Evolutionary conservation across 2,888 invertebrate species (phyloP).

Genomic region (Crioceris asparagi): DNA sequence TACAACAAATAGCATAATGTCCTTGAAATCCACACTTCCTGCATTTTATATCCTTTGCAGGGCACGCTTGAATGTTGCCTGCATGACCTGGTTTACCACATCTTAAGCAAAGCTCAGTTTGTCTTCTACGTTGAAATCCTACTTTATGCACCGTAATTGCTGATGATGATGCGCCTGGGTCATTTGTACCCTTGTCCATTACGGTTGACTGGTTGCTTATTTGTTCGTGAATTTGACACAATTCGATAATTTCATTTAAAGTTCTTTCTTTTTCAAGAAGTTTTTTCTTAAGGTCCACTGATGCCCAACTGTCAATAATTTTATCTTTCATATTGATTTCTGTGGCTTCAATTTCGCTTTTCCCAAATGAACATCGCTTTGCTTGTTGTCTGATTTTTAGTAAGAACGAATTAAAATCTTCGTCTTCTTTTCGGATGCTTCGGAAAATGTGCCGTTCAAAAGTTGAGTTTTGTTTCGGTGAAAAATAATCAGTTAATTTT

Average conservation of each 20-base stretch:
- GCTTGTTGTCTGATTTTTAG: constrained; percentile 25
- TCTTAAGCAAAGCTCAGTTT: constrained; percentile 7
- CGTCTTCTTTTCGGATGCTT: constrained; percentile 21
- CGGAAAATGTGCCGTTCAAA: constrained; percentile 26
- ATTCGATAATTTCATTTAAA: constrained; percentile 20
- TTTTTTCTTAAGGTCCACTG: constrained; percentile 20
- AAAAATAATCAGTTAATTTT: constrained; percentile 23
- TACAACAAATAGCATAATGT: constrained; percentile 13
- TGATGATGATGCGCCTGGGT: too few species aligned
- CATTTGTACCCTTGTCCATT: constrained; percentile 7
- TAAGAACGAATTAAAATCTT: constrained; percentile 25
- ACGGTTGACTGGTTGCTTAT: constrained; percentile 13
- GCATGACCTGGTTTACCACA: constrained; percentile 11
- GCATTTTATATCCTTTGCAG: constrained; percentile 12
- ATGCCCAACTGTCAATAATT: constrained; percentile 20
- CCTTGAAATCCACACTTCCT: constrained; percentile 12
- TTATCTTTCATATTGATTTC: too few species aligned
- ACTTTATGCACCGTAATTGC: constrained; percentile 4
- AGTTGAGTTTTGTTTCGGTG: constrained; percentile 24
- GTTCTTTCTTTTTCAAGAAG: constrained; percentile 20
- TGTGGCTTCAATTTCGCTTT: too few species aligned
- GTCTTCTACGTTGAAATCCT: too few species aligned
- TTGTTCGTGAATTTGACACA: constrained; percentile 19
- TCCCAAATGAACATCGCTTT: constrained; percentile 24
- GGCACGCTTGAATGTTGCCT: background rate